Conservation (phyloP, 2,797 vertebrate genomes). For the Chelon labrosus region DNA sequence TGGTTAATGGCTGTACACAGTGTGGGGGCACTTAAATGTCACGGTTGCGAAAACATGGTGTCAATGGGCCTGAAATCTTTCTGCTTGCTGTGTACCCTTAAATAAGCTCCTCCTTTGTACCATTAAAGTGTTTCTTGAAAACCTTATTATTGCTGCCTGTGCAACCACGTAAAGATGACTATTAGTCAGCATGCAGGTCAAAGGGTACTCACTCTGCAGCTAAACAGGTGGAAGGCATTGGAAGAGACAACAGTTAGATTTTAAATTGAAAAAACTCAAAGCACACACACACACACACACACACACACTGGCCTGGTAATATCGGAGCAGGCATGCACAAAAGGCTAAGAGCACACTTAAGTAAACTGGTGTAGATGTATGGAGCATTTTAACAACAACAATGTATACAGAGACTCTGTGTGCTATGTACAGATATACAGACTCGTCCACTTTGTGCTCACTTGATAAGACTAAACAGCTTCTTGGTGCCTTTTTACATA, state of each 20-base stretch:
- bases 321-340: slow-evolving; percentile 83
- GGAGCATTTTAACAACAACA: slow-evolving; percentile 61
- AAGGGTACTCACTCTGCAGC: slow-evolving; percentile 89
- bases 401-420: slow-evolving; percentile 89
- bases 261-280: slow-evolving; percentile 50
- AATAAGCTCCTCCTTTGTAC: slow-evolving; percentile 33
- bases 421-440: slow-evolving; percentile 92
- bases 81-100: slow-evolving; percentile 13
- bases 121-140: slow-evolving; percentile 25
- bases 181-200: slow-evolving; percentile 65
- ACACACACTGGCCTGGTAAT: slow-evolving; percentile 80
- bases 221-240: slow-evolving; percentile 88
- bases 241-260: slow-evolving; percentile 91
- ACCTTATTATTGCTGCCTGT: slow-evolving; percentile 22
- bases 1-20: slow-evolving; percentile 3
- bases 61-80: slow-evolving; percentile 5
- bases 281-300: slow-evolving; percentile 72
- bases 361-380: slow-evolving; percentile 79
- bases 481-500: slow-evolving; percentile 72
- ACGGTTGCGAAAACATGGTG: slow-evolving; percentile 34
- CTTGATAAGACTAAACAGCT: slow-evolving; percentile 64
- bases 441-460: slow-evolving; percentile 74
- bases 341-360: slow-evolving; percentile 34
- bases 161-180: slow-evolving; percentile 8
- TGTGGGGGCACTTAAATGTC: slow-evolving; percentile 40